phyloP scores from a whole-genome alignment of 2,888 invertebrate genomes.

The Sepiola atlantica region DNA sequence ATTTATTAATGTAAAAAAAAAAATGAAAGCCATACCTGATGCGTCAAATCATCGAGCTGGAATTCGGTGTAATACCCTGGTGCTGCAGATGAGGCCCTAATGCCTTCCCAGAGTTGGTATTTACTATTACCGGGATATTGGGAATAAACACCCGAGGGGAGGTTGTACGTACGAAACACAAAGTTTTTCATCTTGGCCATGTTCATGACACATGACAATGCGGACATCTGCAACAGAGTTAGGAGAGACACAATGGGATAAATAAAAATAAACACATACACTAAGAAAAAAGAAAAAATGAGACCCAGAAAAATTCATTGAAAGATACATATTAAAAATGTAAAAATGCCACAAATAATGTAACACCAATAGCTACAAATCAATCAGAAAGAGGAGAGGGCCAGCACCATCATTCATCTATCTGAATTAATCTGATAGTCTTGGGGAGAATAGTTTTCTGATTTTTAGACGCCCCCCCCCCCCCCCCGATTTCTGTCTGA shows the following conservation, averaged over 20 bases:
- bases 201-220: conserved; percentile 69
- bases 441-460: too few species aligned
- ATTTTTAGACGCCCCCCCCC: too few species aligned
- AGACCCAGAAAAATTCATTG: neutral
- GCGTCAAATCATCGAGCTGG: conserved; percentile 64
- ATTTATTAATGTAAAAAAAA: too few species aligned
- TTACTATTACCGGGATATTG: conserved; percentile 82
- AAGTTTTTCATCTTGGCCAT: conserved; percentile 65
- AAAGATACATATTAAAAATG: neutral
- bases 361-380: too few species aligned
- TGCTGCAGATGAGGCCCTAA: conserved; percentile 91
- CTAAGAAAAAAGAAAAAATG: neutral
- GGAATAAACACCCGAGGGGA: conserved; percentile 77
- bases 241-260: neutral
- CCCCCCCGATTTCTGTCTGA: neutral
- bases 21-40: conserved; percentile 61
- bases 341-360: too few species aligned
- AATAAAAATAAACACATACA: neutral
- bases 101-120: conserved; percentile 86
- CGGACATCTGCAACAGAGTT: conserved; percentile 60
- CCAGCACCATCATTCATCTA: too few species aligned
- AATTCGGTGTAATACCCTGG: conserved; percentile 89
- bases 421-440: too few species aligned
- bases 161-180: conserved; percentile 88
- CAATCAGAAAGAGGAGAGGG: too few species aligned